Base-by-base conservation (phyloP, 2,888 invertebrate genomes). In the Leptopterna dolabrata region DNA sequence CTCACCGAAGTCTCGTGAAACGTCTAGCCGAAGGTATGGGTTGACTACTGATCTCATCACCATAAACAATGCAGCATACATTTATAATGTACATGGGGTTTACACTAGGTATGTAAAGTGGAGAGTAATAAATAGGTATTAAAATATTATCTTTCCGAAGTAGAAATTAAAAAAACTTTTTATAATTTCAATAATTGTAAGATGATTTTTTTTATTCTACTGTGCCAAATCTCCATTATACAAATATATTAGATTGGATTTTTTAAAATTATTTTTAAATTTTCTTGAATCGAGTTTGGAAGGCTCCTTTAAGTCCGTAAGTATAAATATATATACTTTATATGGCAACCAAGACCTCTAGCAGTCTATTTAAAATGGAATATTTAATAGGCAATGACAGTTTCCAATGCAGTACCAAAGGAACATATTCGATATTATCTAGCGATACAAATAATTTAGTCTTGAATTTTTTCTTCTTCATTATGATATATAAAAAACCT, bases 361-460 rank as follows among this genome's bases (percentile, higher is more conserved):
- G 87, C 88, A 88, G 88, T 88, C 88, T 88, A 88, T 88, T 86
- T 41, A 85, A 88, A 70, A 88, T 87, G 88, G 88, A 88, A 88
- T 88, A 63, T 76, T 83, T 84, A 76, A 87, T 87, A 88, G 88
- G 88, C 88, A 88, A 87, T 88, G 88, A 87, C 78, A 88, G 84
- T 88, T 88, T 88, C 80, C 88, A 88, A 87, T 87, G 86, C 86
- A 86, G 80, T 76, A 87, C 88, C 88, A 83, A 84, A 88, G 88
- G 88, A 88, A 88, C 88, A 85, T 87, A 85, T 86, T 73, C 83
- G 70, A 83, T 43, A 84, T 83, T 84, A 83, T 80, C 80, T 86
- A 86, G 81, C 86, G 71, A 80, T 86, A 83, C 88, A 86, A 85
- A 86, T 73, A 81, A 81, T 86, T 86, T 86, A 87, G 87, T 88